Conservation (phyloP, 2,113 vertebrate genomes). For the Pterocles gutturalis region DNA sequence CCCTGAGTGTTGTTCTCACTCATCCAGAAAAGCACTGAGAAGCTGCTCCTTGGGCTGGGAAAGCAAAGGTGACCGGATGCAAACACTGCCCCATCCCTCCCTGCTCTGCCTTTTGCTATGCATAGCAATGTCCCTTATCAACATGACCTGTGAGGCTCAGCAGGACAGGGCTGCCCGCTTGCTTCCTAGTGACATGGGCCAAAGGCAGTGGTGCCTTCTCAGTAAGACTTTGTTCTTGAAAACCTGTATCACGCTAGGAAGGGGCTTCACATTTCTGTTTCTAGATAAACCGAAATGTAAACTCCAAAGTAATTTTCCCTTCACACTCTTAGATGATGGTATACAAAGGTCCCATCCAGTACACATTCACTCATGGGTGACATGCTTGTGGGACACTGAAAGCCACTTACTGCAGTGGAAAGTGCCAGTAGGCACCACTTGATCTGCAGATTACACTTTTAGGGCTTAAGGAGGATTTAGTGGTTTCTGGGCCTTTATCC, state of each 20-base stretch:
- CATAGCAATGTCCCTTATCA: not conserved
- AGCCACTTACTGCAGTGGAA: not conserved
- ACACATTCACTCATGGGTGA: not conserved
- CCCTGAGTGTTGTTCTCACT: not conserved
- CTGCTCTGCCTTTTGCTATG: not conserved
- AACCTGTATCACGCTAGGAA: not conserved
- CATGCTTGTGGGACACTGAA: not conserved
- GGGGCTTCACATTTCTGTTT: not conserved
- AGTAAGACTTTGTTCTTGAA: not conserved
- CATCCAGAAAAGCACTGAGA: not conserved
- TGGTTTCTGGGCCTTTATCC: slow-evolving; percentile 20
- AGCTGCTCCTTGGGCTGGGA: not conserved
- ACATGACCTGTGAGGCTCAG: not conserved
- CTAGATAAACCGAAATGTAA: not conserved
- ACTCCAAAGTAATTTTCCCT: not conserved
- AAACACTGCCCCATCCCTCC: not conserved
- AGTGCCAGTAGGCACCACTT: not conserved
- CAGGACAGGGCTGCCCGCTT: not conserved
- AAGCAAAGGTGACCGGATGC: not conserved
- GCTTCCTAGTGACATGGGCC: not conserved
- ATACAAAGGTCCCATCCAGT: not conserved
- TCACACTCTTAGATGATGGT: not conserved
- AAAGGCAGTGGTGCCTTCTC: not conserved
- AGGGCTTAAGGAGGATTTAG: not conserved
- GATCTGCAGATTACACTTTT: not conserved